Evolutionary conservation across 1,140 invertebrate species (phyloP), one percentile per base, ranked within the genome.

Genomic region (Camponotus vicinus): DNA sequence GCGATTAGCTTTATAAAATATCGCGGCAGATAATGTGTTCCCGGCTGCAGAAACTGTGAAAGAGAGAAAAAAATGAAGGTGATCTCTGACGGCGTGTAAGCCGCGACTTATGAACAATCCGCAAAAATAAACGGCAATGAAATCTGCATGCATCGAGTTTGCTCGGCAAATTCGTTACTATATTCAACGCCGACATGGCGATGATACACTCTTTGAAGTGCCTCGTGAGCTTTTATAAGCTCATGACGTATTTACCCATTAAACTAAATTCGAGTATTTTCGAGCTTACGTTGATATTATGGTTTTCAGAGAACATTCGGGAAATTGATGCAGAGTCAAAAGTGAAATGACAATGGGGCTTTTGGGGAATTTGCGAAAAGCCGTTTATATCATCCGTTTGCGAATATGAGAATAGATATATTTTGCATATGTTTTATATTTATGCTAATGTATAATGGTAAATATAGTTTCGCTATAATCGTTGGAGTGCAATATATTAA

Each of bases 1-100:
- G 59, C 71, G 80, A 88, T 89, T 88, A 88, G 27, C 66, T 55
- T 52, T n/a, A 64, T 82, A 40, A 86, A 88, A 66, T 55, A 66
- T 63, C 57, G 52, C 32, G 40, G 11, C n/a, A 18, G 32, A 73
- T 89, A 85, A 85, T 83, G 49, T 52, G 18, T 57, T 75, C 27
- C 5, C 42, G 55, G 27, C 27, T 59, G 55, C 9, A 52, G 45
- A 66, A 78, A 55, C 59, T 13, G 45, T 3, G 61, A 55, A 77
- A 64, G 37, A 42, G 52, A 27, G 37, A 27, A 34, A 75, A 75
- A 73, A 75, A 61, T 49, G 18, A 75, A 73, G 55, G n/a, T 61
- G 69, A 75, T 75, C 55, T 75, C 55, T 42, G 55, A 49, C 55
- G 55, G 55, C 9, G 32, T 83, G 79, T 37, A 83, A 75, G 55